These are phyloP conservation scores for Drosophila sproati DNA, from an alignment of 1,140 invertebrate genomes.

Conservation along the genomic window DNA sequence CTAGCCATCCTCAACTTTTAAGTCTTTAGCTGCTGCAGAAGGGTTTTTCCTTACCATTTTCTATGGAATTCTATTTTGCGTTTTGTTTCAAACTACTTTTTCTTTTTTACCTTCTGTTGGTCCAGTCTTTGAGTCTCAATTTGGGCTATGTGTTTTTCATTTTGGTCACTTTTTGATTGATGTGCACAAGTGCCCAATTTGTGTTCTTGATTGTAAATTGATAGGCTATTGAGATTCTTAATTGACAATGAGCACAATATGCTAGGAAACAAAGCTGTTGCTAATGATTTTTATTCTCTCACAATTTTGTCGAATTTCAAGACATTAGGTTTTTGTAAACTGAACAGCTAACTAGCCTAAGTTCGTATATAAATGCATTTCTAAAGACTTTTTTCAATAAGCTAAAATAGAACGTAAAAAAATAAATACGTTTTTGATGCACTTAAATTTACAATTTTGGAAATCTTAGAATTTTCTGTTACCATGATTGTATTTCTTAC, in stretches of 20 bases:
- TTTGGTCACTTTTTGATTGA: conserved; percentile 51
- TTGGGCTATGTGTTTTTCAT: conserved; percentile 47
- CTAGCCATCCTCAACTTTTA: conserved; percentile 20
- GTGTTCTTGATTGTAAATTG: conserved; percentile 3
- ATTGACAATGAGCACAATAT: background rate
- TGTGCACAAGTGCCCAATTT: conserved; percentile 12
- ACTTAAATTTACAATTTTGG: no score
- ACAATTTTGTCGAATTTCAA: background rate
- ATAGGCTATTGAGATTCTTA: background rate
- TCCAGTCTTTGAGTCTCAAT: conserved; percentile 4
- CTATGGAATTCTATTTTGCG: conserved; percentile 13
- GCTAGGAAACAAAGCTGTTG: background rate
- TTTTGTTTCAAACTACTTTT: background rate
- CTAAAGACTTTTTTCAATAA: background rate
- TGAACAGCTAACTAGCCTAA: no score
- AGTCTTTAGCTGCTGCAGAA: background rate
- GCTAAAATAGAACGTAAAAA: no score
- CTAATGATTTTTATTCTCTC: background rate
- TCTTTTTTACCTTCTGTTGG: conserved; percentile 4
- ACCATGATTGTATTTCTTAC: background rate
- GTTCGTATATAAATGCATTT: background rate
- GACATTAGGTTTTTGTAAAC: no score
- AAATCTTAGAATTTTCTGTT: no score
- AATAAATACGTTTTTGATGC: no score
- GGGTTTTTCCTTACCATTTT: conserved; percentile 3